Evolutionary conservation across 92 coral and sea anemone genomes (phyloP).

Genomic region (Nematostella vectensis): DNA sequence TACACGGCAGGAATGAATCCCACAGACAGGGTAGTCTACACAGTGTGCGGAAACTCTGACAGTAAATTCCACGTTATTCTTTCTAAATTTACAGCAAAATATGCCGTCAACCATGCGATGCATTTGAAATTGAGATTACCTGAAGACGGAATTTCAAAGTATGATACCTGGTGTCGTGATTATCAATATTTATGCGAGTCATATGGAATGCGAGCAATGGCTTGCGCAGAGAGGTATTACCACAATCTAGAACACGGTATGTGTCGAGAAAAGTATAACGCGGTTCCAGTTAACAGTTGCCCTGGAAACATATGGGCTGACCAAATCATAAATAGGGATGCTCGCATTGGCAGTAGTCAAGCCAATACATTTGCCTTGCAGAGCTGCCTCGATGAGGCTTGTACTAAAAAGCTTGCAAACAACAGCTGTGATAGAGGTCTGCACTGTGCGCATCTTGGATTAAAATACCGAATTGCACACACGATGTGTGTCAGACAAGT

Average conservation of each 20-base stretch:
- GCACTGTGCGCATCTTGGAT: constrained; percentile 9
- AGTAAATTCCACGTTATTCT: constrained; percentile 27
- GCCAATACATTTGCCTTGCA: constrained; percentile 38
- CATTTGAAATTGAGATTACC: constrained; percentile 29
- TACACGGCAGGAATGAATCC: constrained; percentile 14
- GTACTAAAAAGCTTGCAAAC: constrained; percentile 14
- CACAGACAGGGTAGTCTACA: constrained; percentile 18
- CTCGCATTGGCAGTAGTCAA: too few species aligned
- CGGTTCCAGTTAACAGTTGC: too few species aligned
- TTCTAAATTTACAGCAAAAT: constrained; percentile 10
- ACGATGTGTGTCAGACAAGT: constrained; percentile 31
- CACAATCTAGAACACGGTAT: too few species aligned
- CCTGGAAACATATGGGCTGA: too few species aligned
- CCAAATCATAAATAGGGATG: too few species aligned
- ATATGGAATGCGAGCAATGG: constrained; percentile 35
- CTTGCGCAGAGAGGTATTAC: constrained; percentile 18
- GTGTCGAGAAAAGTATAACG: too few species aligned
- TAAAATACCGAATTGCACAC: constrained; percentile 16
- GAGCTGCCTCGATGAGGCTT: constrained; percentile 15
- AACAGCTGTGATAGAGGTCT: constrained; percentile 25
- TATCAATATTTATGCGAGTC: constrained; percentile 37
- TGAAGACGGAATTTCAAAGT: constrained; percentile 24
- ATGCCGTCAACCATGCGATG: constrained; percentile 2
- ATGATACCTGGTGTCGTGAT: constrained; percentile 46
- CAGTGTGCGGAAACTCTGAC: constrained; percentile 45